Percentiles rank a stretch among this genome's conserved stretches.
Evolutionary conservation across 2,888 invertebrate genomes (phyloP).

Genomic region (Dendrolimus houi): DNA sequence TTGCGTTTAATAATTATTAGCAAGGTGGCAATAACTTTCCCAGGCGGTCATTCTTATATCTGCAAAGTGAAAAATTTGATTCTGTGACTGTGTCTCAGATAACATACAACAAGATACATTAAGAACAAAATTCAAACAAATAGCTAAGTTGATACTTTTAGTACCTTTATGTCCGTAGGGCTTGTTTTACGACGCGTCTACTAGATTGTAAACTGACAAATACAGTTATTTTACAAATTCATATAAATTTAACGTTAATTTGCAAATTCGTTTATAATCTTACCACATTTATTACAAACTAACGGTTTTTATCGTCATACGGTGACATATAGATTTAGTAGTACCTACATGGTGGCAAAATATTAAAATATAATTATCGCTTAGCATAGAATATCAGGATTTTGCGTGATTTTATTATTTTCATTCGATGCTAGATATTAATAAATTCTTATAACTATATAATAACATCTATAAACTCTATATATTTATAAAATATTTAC

Average conservation of each 20-base stretch:
- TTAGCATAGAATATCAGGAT: not conserved
- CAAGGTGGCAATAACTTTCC: too few relatives aligned
- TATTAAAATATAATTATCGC: not conserved
- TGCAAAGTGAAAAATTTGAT: too few relatives aligned
- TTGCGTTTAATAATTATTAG: too few relatives aligned
- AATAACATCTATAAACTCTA: constrained; percentile 18
- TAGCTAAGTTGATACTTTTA: too few relatives aligned
- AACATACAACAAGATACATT: too few relatives aligned
- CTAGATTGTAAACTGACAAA: too few relatives aligned
- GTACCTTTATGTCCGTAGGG: too few relatives aligned
- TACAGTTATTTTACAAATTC: not conserved
- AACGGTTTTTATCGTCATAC: too few relatives aligned
- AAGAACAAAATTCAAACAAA: too few relatives aligned
- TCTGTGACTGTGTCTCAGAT: too few relatives aligned
- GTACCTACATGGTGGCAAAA: not conserved
- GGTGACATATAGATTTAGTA: not conserved
- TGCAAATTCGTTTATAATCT: not conserved
- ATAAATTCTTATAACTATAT: constrained; percentile 11
- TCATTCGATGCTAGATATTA: constrained; percentile 11
- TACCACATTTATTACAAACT: not conserved
- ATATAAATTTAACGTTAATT: not conserved
- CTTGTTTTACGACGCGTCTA: too few relatives aligned
- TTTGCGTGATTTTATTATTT: not conserved
- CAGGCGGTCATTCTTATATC: too few relatives aligned
- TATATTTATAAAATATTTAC: constrained; percentile 34